These are phyloP conservation scores for Orthonevra nobilis DNA, from an alignment of 2,888 invertebrate genomes.

Conservation along the genomic window DNA sequence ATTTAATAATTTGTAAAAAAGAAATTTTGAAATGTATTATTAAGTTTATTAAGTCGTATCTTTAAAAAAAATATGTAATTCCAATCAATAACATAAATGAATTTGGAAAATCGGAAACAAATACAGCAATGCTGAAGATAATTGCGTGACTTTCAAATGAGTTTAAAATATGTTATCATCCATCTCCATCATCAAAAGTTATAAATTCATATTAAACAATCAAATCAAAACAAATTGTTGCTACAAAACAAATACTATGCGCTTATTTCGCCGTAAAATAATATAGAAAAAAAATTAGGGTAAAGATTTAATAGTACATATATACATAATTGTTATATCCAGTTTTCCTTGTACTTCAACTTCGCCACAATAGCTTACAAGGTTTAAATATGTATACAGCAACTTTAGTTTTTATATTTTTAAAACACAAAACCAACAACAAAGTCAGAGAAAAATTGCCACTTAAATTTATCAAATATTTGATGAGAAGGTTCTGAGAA, in stretches of 20 bases:
- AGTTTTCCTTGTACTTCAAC: no score
- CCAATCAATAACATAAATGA: conserved; percentile 46
- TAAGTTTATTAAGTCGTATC: conserved; percentile 45
- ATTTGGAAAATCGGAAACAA: conserved; percentile 27
- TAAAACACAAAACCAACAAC: no score
- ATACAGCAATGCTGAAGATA: conserved; percentile 25
- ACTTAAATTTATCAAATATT: no score
- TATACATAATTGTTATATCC: no score
- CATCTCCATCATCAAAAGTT: conserved; percentile 43
- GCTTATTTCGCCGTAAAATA: no score
- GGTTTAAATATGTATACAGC: no score
- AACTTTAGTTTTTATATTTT: no score
- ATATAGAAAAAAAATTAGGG: conserved; percentile 2
- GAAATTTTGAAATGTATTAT: conserved; percentile 63
- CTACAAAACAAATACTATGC: no score
- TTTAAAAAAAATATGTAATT: conserved; percentile 52
- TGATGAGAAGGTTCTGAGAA: no score
- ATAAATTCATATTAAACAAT: background rate
- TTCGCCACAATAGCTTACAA: no score
- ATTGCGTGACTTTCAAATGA: conserved; percentile 1
- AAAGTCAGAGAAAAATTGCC: no score
- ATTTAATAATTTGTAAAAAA: conserved; percentile 66
- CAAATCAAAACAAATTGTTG: conserved; percentile 14
- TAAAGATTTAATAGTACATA: background rate
- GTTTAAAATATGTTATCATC: conserved; percentile 53